A percentile compares a stretch with the other conserved stretches of the same genome.
Evolutionary conservation across 2,797 vertebrate species (phyloP).

Genomic region (Galaxias olidus): DNA sequence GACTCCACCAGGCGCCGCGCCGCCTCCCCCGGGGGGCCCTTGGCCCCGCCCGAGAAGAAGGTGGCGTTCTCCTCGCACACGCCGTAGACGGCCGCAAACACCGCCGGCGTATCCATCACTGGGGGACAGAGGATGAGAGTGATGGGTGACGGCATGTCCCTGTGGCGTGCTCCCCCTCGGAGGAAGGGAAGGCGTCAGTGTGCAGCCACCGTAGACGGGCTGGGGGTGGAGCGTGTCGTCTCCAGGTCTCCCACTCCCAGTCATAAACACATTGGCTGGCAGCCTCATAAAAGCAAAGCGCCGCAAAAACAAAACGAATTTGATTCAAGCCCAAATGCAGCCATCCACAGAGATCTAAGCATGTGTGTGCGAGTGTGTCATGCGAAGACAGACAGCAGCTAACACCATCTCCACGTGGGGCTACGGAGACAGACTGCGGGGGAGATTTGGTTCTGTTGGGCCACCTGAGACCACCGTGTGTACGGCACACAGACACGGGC

Average conservation of each 20-base stretch:
- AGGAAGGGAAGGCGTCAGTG: too few species aligned
- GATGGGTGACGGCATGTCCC: not conserved
- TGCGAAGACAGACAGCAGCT: too few species aligned
- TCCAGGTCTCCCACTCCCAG: too few species aligned
- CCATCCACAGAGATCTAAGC: not conserved
- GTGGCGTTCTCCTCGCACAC: constrained; percentile 85
- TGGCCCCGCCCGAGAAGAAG: constrained; percentile 80
- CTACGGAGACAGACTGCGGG: not conserved
- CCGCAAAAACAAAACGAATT: too few species aligned
- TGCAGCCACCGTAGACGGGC: too few species aligned
- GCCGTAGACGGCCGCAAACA: constrained; percentile 81
- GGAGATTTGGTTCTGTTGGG: constrained; percentile 15
- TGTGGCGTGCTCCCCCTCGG: too few species aligned
- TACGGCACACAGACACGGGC: constrained; percentile 34
- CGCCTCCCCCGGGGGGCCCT: constrained; percentile 73
- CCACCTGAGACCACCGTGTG: constrained; percentile 53
- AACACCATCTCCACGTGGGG: not conserved
- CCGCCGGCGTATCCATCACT: constrained; percentile 86
- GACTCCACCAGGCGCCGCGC: constrained; percentile 73
- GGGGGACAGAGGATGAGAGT: not conserved
- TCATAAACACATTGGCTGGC: too few species aligned
- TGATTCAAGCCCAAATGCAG: not conserved
- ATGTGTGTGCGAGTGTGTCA: not conserved
- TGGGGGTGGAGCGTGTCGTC: too few species aligned
- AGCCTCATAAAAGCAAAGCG: too few species aligned